Conservation (phyloP, 2,113 vertebrate species). For the Sorex araneus region DNA sequence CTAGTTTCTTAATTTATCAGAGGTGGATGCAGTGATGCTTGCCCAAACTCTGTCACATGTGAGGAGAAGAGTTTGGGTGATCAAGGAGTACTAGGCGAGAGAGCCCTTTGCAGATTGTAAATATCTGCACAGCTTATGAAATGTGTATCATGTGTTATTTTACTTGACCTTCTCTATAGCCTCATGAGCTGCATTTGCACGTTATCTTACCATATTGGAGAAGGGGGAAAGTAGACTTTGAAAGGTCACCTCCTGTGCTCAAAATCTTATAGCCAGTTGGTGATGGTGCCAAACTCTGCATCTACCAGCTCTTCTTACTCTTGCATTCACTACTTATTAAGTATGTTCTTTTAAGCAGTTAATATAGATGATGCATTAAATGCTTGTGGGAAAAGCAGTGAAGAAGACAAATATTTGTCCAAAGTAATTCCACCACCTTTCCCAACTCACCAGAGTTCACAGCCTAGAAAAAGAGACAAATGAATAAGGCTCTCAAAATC, state of each 20-base stretch:
- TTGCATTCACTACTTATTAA: not conserved
- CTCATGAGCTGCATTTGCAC: not conserved
- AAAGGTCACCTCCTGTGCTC: not conserved
- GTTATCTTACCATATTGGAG: not conserved
- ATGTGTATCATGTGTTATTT: not conserved
- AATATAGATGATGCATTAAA: not conserved
- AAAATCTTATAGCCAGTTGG: not conserved
- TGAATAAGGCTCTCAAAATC: not conserved
- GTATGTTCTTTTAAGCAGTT: not conserved
- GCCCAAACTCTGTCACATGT: not conserved
- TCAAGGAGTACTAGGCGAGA: not conserved
- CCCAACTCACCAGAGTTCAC: not conserved
- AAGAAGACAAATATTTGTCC: not conserved
- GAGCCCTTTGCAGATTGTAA: not conserved
- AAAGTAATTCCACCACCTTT: not conserved
- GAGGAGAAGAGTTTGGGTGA: not conserved
- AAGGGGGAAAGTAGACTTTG: not conserved
- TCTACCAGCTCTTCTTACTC: not conserved
- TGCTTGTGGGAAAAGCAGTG: not conserved
- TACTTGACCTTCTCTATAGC: constrained; percentile 1
- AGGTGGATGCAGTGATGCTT: not conserved
- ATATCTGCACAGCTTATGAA: not conserved
- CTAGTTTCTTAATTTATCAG: not conserved
- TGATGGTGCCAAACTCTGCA: not conserved
- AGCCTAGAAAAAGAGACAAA: not conserved